Evolutionary conservation across 2,888 invertebrate genomes (phyloP), one percentile per base, ranked within the genome.

Genomic region (Carcina quercana): DNA sequence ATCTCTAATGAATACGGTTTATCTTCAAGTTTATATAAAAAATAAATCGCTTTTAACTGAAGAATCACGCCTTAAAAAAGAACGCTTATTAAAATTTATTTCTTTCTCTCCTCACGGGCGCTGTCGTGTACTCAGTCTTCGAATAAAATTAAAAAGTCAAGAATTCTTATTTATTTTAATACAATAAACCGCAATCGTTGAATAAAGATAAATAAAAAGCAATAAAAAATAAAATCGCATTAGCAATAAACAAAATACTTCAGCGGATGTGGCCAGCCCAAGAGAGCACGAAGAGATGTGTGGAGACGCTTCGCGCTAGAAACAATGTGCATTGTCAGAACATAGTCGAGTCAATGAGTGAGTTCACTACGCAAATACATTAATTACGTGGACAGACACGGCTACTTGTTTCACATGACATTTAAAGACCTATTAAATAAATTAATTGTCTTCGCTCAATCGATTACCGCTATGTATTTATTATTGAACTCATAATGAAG

Each of bases 211-310:
- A 83, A 83, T 82, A 82, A 82, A 83, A 82, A 68, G 76, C 70
- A 80, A 82, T 83, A 82, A 83, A 82, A 82, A 83, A 83, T 82
- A 80, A 83, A 83, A 75, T 80, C 75, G 80, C 83, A 83, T 83
- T 83, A 83, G 83, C 82, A 80, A 83, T 83, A 83, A 83, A 83
- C 83, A 83, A 83, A 83, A 83, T 82, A 82, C 83, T 83, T 80
- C 80, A 82, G 73, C 80, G 82, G 80, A 83, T 83, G 82, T 83
- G 79, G 79, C 75, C 74, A 76, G 82, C 69, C 68, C 71, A 64
- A 47, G n/a, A 58, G 65, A 59, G 59, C 61, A 56, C 53, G 76
- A 67, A 74, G 70, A 51, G 59, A 58, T 55, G 49, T 53, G 49
- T 79, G 51, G 80, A 78, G 75, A 12, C 21, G 15, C 15, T 10